Evolutionary conservation across 2,888 invertebrate genomes (phyloP).

Genomic region (Anthrax anthrax): DNA sequence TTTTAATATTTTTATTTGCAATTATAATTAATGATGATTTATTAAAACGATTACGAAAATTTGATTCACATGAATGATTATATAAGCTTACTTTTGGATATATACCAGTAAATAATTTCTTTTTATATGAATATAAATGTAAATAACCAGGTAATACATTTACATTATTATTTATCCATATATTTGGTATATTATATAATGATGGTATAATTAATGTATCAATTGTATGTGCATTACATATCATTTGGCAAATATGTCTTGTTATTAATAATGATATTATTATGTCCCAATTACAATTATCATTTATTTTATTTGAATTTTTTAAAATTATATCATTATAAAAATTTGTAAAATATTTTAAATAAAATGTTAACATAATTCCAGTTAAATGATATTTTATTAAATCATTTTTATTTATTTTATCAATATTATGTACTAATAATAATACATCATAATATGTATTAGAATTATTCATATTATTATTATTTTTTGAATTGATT

Average conservation of each 20-base stretch:
- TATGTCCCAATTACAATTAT: slow-evolving; percentile 20
- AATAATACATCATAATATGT: slow-evolving; percentile 34
- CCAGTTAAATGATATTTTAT: slow-evolving; percentile 56
- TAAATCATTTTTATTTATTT: slow-evolving; percentile 49
- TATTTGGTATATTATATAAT: too few species aligned
- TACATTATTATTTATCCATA: slow-evolving; percentile 8
- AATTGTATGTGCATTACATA: slow-evolving; percentile 57
- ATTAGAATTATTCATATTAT: slow-evolving; percentile 6
- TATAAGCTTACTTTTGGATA: slow-evolving; percentile 74
- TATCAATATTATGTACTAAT: slow-evolving; percentile 55
- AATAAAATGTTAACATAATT: slow-evolving; percentile 45
- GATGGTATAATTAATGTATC: slow-evolving; percentile 13
- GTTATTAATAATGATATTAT: slow-evolving; percentile 49
- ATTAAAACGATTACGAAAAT: slow-evolving; percentile 60
- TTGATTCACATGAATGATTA: slow-evolving; percentile 83
- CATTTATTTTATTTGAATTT: neutral
- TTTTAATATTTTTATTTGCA: slow-evolving; percentile 45
- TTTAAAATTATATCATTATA: slow-evolving; percentile 30
- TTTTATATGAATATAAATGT: slow-evolving; percentile 18
- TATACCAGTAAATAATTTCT: slow-evolving; percentile 58
- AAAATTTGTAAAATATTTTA: slow-evolving; percentile 46
- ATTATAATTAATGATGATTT: slow-evolving; percentile 54
- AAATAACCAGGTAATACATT: slow-evolving; percentile 4
- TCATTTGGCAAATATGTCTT: slow-evolving; percentile 60
- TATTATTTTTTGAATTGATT: too few species aligned